Base-by-base conservation (phyloP, 1,140 invertebrate genomes). In the Macrostomum lignano region DNA sequence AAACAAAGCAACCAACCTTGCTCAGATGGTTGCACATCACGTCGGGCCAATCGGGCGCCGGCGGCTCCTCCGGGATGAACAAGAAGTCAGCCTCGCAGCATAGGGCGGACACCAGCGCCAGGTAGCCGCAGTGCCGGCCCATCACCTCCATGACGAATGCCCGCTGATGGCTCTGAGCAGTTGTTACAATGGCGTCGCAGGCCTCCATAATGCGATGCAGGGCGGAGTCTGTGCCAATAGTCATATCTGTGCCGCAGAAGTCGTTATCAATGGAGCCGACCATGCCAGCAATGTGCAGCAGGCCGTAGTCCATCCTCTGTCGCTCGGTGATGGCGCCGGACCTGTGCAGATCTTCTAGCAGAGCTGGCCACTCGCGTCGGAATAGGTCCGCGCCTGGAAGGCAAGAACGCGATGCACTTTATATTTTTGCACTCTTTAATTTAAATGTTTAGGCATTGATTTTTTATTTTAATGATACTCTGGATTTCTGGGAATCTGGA, bases 191-290 rank as follows among this genome's bases (percentile, higher is more conserved):
- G 30, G 84, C 81, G 65, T 98, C 91, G 41, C 88, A 79, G 30
- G 82, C 78, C 58, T 98, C 91, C 44, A 96, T 86, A 44, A 98
- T 98, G 35, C 88, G 67, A 55, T 96, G 88, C 36, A 96, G 60
- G 17, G 91, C 91, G 6, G 79, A 84, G 57, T 96, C 88, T 3
- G 86, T 86, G 13, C 86, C 91, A 46, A 98, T 96, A 17, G 91
- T 98, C 88, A 96, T 98, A 55, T 98, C 91, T 21, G 91, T 96
- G 39, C 91, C 91, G 59, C 84, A 98, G 61, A 98, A 98, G 61
- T 98, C 91, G 62, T 98, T 98, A 55, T 98, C 91, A 46, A 98
- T 98, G 3, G 88, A 96, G 11, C 91, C 91, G 26, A 98, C 91
- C 67, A 96, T 67, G 39, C 88, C 88, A 33, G 78, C 86, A 51